A percentile compares a stretch with the other conserved stretches of the same genome.
These are phyloP conservation scores for Pemphigus obesinymphae DNA, from an alignment of 1,140 invertebrate species.

Conservation along the genomic window DNA sequence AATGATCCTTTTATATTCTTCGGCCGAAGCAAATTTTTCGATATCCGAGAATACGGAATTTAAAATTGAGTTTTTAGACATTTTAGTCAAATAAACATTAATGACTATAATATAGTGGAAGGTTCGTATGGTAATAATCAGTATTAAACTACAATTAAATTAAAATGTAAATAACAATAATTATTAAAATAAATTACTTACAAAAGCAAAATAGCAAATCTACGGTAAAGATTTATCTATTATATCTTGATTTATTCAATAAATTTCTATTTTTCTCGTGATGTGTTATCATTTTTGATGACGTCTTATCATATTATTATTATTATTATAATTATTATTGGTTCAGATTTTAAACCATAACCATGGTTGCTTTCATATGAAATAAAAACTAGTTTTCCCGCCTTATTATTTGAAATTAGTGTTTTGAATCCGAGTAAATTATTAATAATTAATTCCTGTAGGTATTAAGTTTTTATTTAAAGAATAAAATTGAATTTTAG, in stretches of 20 bases:
- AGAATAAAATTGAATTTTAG: too few species aligned
- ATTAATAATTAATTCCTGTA: too few species aligned
- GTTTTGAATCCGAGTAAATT: too few species aligned
- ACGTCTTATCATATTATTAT: conserved; percentile 26
- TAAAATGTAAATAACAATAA: too few species aligned
- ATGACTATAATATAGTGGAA: neutral
- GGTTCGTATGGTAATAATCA: neutral
- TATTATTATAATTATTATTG: too few species aligned
- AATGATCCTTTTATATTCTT: conserved; percentile 82
- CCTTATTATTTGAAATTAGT: neutral
- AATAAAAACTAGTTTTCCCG: neutral
- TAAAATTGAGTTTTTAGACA: conserved; percentile 52
- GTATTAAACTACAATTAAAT: too few species aligned
- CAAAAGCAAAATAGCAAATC: too few species aligned
- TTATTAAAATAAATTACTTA: too few species aligned
- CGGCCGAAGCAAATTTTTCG: conserved; percentile 75
- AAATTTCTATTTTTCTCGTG: too few species aligned
- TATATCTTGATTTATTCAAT: too few species aligned
- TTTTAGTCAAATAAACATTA: conserved; percentile 25
- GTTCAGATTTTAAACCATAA: neutral
- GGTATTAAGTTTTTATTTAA: too few species aligned
- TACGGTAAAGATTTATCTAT: too few species aligned
- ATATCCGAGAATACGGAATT: conserved; percentile 72
- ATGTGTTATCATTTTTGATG: conserved; percentile 15
- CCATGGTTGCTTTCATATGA: neutral